Conservation (phyloP, 2,797 vertebrate genomes). For the Leptodactylus fallax region DNA sequence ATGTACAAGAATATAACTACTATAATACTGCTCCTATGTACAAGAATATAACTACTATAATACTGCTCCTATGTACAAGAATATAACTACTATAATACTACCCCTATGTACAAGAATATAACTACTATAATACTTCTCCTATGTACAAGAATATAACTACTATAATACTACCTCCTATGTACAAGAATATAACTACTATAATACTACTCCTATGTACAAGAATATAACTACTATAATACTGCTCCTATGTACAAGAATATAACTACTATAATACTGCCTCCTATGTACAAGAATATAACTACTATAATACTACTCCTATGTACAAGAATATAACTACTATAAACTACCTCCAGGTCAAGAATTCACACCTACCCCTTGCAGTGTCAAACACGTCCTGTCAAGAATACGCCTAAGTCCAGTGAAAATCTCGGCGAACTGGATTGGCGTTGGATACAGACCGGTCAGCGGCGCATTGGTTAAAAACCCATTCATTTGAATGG, state of each 20-base stretch:
- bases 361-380: too few species aligned
- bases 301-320: neutral
- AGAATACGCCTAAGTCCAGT: too few species aligned
- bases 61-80: neutral
- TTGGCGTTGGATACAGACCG: too few species aligned
- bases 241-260: neutral
- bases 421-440: too few species aligned
- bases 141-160: neutral
- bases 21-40: slow-evolving; percentile 6
- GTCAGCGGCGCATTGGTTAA: too few species aligned
- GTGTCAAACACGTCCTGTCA: too few species aligned
- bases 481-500: too few species aligned
- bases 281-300: neutral
- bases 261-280: neutral
- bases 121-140: neutral
- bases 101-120: neutral
- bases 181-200: slow-evolving; percentile 4
- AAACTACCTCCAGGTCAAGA: too few species aligned
- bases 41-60: slow-evolving; percentile 1
- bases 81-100: neutral
- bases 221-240: neutral
- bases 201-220: neutral
- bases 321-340: neutral
- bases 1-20: neutral
- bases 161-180: neutral